Evolutionary conservation across 2,113 vertebrate genomes (phyloP).

Genomic region (Eolophus roseicapilla): DNA sequence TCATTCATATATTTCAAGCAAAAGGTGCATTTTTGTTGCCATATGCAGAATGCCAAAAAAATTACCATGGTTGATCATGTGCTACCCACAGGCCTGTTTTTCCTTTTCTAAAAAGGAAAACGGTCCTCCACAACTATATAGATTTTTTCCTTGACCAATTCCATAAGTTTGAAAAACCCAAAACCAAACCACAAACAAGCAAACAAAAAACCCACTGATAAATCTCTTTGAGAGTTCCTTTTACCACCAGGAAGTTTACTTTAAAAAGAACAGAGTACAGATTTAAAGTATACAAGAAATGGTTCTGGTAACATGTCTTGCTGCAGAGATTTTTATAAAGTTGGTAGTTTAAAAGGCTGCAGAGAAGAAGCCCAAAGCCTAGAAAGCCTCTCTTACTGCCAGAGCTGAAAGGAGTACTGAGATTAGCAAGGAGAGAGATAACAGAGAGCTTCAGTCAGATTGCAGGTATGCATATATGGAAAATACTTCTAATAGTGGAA

Average conservation of each 20-base stretch:
- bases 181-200: background rate
- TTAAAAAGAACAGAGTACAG: background rate
- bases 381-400: background rate
- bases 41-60: background rate
- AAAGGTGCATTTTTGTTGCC: background rate
- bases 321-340: background rate
- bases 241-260: background rate
- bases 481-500: background rate
- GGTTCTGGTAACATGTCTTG: background rate
- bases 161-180: background rate
- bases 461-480: background rate
- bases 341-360: background rate
- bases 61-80: background rate
- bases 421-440: background rate
- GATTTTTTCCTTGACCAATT: background rate
- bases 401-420: background rate
- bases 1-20: background rate
- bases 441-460: background rate
- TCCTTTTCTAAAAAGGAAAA: background rate
- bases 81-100: background rate
- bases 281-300: background rate
- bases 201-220: background rate
- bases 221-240: background rate
- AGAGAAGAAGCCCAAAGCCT: background rate
- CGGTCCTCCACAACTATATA: background rate